A percentile compares a stretch with the other conserved stretches of the same genome.
phyloP scores from a whole-genome alignment of 1,140 invertebrate species.

The Macrobrachium nipponense region DNA sequence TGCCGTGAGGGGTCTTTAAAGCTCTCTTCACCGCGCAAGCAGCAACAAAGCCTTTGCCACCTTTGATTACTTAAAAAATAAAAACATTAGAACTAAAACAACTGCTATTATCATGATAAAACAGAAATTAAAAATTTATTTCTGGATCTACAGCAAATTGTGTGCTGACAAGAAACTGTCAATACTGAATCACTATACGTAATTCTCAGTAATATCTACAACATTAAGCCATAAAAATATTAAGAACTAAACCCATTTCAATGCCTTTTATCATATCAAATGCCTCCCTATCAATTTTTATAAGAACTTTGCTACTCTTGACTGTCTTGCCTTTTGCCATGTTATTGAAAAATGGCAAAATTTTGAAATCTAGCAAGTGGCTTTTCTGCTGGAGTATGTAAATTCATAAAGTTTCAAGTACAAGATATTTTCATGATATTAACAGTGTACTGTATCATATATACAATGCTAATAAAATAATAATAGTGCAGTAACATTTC shows the following conservation, averaged over 20 bases:
- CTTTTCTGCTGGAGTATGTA: too few relatives aligned
- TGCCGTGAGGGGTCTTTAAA: slow-evolving; percentile 39
- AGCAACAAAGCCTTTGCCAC: slow-evolving; percentile 36
- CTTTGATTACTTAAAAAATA: slow-evolving; percentile 28
- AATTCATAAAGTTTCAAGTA: too few relatives aligned
- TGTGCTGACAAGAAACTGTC: slow-evolving; percentile 35
- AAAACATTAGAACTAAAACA: slow-evolving; percentile 21
- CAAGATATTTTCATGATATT: too few relatives aligned
- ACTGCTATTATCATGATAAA: slow-evolving; percentile 29
- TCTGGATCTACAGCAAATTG: slow-evolving; percentile 36
- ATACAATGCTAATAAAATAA: too few relatives aligned
- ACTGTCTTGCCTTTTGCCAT: slow-evolving; percentile 20
- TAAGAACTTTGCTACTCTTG: neutral
- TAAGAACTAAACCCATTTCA: slow-evolving; percentile 41
- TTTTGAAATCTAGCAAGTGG: too few relatives aligned
- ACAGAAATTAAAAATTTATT: slow-evolving; percentile 22
- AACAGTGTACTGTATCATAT: too few relatives aligned
- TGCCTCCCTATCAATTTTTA: slow-evolving; percentile 21
- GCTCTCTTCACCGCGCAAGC: slow-evolving; percentile 46
- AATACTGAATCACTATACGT: slow-evolving; percentile 38
- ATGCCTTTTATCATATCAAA: slow-evolving; percentile 31
- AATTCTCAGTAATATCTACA: slow-evolving; percentile 36
- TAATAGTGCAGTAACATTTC: too few relatives aligned
- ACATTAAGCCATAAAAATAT: slow-evolving; percentile 53
- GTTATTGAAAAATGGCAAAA: neutral